A percentile compares a stretch with the other conserved stretches of the same genome.
These are phyloP conservation scores for Ptychadena robeensis DNA, from an alignment of 2,797 vertebrate genomes.

Conservation along the genomic window DNA sequence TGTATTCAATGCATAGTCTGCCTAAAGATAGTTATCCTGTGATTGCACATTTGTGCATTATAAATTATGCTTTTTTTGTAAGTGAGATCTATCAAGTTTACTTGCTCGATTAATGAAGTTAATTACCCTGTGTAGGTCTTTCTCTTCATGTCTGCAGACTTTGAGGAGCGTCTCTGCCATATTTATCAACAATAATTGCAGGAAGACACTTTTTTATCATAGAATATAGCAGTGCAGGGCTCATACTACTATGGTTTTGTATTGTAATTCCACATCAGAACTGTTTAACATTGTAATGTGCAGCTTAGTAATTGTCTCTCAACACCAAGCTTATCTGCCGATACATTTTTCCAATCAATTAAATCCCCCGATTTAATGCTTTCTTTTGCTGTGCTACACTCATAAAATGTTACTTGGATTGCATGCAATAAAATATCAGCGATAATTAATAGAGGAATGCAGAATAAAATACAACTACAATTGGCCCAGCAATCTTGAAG, in stretches of 20 bases:
- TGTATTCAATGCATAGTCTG: too few relatives aligned
- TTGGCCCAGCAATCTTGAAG: conserved; percentile 72
- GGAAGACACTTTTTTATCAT: neutral
- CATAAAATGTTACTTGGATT: neutral
- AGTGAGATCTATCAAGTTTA: neutral
- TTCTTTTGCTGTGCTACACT: neutral
- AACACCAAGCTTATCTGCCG: neutral
- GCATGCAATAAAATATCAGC: conserved; percentile 74
- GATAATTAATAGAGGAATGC: conserved; percentile 73
- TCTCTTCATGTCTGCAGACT: neutral
- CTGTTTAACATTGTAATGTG: conserved; percentile 7
- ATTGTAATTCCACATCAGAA: neutral
- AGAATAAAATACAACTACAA: conserved; percentile 69
- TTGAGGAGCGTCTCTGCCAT: too few relatives aligned
- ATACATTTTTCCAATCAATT: neutral
- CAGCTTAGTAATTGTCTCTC: neutral
- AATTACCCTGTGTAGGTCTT: neutral
- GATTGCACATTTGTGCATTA: neutral
- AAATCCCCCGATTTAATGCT: conserved; percentile 3
- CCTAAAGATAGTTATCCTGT: neutral
- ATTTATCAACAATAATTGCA: too few relatives aligned
- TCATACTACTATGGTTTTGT: neutral
- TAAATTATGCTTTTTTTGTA: neutral
- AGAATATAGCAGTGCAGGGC: neutral
- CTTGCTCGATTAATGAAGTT: neutral